Conservation (phyloP, 2,888 invertebrate genomes). For the Bombyx huttoni region DNA sequence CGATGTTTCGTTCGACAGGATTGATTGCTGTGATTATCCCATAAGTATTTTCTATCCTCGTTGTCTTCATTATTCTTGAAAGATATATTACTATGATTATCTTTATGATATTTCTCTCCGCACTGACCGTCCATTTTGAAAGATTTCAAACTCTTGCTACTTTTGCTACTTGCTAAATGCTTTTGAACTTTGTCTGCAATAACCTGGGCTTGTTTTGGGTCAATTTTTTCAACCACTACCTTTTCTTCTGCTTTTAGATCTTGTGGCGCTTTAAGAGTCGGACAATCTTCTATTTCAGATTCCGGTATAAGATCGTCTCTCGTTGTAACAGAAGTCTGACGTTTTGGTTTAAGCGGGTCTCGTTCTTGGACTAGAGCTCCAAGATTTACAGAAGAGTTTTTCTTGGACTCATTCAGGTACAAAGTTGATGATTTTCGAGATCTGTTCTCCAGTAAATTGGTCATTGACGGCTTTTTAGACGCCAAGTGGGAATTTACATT, state of each 20-base stretch:
- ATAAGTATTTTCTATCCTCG: constrained; percentile 56
- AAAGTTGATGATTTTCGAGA: constrained; percentile 59
- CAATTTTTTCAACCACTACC: constrained; percentile 48
- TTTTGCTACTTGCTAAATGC: constrained; percentile 45
- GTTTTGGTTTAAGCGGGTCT: constrained; percentile 46
- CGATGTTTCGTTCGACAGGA: constrained; percentile 41
- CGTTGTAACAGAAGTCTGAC: constrained; percentile 44
- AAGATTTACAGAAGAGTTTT: constrained; percentile 52
- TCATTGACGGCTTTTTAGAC: constrained; percentile 60
- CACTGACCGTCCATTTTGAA: constrained; percentile 57
- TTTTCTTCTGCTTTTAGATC: constrained; percentile 69
- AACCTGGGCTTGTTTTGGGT: constrained; percentile 46
- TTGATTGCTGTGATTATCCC: constrained; percentile 61
- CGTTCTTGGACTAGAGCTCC: constrained; percentile 43
- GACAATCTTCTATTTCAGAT: constrained; percentile 66
- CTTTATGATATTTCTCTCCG: constrained; percentile 43
- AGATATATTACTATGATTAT: constrained; percentile 45
- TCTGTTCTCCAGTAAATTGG: constrained; percentile 54
- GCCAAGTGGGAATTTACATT: constrained; percentile 55
- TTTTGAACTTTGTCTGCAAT: constrained; percentile 52
- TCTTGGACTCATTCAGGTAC: constrained; percentile 64
- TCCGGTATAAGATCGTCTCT: constrained; percentile 53
- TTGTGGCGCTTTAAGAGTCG: constrained; percentile 62
- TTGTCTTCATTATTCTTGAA: constrained; percentile 48
- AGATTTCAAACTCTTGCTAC: constrained; percentile 47